phyloP scores from a whole-genome alignment of 2,888 invertebrate species.

The Agrochola lychnidis region DNA sequence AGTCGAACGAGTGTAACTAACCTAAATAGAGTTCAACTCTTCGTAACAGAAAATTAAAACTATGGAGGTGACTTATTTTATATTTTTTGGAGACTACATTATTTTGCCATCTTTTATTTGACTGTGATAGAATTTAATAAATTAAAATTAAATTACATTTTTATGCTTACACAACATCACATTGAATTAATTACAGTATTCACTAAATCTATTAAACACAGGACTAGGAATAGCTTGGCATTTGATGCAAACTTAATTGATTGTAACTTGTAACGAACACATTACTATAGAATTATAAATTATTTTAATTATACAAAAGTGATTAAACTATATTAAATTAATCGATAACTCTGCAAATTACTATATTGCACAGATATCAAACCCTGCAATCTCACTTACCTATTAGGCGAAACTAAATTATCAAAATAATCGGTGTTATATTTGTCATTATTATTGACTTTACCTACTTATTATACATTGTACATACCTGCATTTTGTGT shows the following conservation, averaged over 20 bases:
- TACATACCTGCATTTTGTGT: too few species aligned
- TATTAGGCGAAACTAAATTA: background rate
- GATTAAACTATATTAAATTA: constrained; percentile 13
- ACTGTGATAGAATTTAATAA: background rate
- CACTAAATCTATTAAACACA: constrained; percentile 46
- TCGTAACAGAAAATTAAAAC: background rate
- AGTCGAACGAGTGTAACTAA: constrained; percentile 10
- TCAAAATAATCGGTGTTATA: background rate
- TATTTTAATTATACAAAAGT: constrained; percentile 32
- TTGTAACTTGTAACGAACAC: constrained; percentile 33
- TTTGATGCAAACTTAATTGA: constrained; percentile 51
- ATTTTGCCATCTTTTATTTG: background rate
- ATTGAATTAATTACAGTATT: constrained; percentile 48
- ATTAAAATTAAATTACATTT: constrained; percentile 15
- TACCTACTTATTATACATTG: background rate
- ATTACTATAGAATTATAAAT: constrained; percentile 26
- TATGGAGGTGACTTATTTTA: constrained; percentile 1
- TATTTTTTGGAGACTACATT: background rate
- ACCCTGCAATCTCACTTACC: constrained; percentile 4
- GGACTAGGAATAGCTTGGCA: constrained; percentile 61
- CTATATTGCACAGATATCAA: background rate
- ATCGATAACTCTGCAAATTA: constrained; percentile 13
- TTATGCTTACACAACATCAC: constrained; percentile 54
- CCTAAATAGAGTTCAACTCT: background rate
- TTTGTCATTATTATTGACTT: constrained; percentile 7